Evolutionary conservation across 2,113 vertebrate species (phyloP), one percentile per base, ranked within the genome.

Genomic region (Trichomycterus rosablanca): DNA sequence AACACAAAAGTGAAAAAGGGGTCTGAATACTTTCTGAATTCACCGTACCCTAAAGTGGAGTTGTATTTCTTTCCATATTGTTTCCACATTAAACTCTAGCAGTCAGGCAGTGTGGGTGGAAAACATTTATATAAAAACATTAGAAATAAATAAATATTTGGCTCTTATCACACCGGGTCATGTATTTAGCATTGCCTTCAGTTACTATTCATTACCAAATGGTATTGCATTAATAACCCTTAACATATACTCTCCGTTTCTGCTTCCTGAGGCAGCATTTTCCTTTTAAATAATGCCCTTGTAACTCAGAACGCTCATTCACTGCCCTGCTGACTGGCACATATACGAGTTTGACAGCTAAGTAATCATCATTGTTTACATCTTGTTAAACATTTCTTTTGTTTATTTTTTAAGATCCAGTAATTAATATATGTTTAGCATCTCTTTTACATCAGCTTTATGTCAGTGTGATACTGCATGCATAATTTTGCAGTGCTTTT

Each of bases 191-290:
- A 39, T n/a, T 20, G 52, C 34, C 52, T 18, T 19, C 12, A 32
- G 50, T 35, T 63, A 12, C 61, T 44, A 63, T 32, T 35, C 42
- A 28, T 37, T 56, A 56, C 20, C 30, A 39, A 65, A 56, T 16
- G 32, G 43, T n/a, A 52, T 32, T 46, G 22, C 54, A 45, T 45
- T 65, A 56, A 56, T 65, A 54, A 48, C 43, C 51, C 45, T 55
- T 54, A 64, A 35, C 51, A 48, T 37, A 7, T 18, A 55, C 11
- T 43, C 43, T 2, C 42, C 14, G n/a, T 28, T 28, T 7, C 9
- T 15, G 26, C 34, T 45, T 37, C 52, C 20, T 39, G 10, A 46
- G 51, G 62, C 30, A 1, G 20, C 34, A 15, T 14, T 42, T 30
- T 30, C 5, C 5, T 45, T 28, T n/a, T 52, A 24, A 53, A 44